phyloP scores from a whole-genome alignment of 2,888 invertebrate genomes.

The Ferdinandea cuprea region DNA sequence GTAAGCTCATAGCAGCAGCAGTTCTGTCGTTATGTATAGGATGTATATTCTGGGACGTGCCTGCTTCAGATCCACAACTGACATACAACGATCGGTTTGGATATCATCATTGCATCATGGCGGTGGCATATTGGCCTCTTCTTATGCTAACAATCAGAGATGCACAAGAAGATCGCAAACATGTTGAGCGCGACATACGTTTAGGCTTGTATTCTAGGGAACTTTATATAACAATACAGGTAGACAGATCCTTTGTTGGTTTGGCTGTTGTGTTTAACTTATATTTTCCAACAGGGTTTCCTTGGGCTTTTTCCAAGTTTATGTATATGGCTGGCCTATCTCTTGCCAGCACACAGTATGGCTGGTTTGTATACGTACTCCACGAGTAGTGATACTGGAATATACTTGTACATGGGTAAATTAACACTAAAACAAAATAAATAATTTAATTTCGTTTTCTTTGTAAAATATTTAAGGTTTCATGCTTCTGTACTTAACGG shows the following conservation, averaged over 20 bases:
- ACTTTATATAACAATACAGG: slow-evolving; percentile 91
- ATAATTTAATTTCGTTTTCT: not conserved
- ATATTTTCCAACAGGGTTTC: slow-evolving; percentile 85
- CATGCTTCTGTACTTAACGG: slow-evolving; percentile 88
- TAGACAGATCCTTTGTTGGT: slow-evolving; percentile 81
- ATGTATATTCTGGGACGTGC: slow-evolving; percentile 95
- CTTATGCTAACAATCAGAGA: slow-evolving; percentile 85
- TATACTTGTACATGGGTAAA: slow-evolving; percentile 89
- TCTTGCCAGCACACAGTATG: slow-evolving; percentile 95
- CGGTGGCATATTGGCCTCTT: slow-evolving; percentile 91
- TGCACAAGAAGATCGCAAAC: slow-evolving; percentile 84
- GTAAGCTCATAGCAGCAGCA: slow-evolving; percentile 90
- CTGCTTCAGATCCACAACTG: slow-evolving; percentile 89
- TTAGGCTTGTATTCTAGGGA: slow-evolving; percentile 91
- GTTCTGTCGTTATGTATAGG: slow-evolving; percentile 93
- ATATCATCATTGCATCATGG: slow-evolving; percentile 93
- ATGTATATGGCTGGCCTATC: slow-evolving; percentile 91
- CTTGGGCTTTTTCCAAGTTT: slow-evolving; percentile 91
- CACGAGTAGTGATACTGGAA: slow-evolving; percentile 87
- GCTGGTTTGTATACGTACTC: slow-evolving; percentile 90
- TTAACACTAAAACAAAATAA: slow-evolving; percentile 3
- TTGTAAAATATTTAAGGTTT: slow-evolving; percentile 84
- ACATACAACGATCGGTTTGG: slow-evolving; percentile 91
- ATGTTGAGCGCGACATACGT: slow-evolving; percentile 91
- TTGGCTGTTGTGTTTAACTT: not conserved